Conservation (phyloP, 2,797 vertebrate genomes). For the Triplophysa bombifrons region DNA sequence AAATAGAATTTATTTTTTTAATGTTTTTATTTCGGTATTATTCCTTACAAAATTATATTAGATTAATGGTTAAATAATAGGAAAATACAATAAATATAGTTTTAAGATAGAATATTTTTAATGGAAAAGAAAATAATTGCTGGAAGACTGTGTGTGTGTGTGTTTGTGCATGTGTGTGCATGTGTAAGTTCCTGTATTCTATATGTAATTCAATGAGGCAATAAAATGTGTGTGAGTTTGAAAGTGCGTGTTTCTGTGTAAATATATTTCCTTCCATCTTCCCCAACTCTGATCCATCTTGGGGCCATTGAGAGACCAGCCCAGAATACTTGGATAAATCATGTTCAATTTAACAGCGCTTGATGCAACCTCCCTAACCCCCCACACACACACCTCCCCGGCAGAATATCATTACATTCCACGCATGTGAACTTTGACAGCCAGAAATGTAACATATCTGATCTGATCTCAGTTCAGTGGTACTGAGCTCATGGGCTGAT, state of each 20-base stretch:
- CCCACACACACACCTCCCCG: slow-evolving; percentile 10
- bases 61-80: not conserved
- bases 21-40: not conserved
- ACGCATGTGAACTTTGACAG: slow-evolving; percentile 52
- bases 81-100: not conserved
- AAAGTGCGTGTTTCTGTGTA: not conserved
- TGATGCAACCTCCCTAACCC: slow-evolving; percentile 6
- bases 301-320: slow-evolving; percentile 3
- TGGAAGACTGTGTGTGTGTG: not conserved
- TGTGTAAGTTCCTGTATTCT: not conserved
- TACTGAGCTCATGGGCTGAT: slow-evolving; percentile 52
- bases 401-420: slow-evolving; percentile 49
- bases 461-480: slow-evolving; percentile 46
- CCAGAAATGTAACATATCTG: slow-evolving; percentile 49
- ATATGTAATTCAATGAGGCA: not conserved
- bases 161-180: not conserved
- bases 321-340: slow-evolving; percentile 22
- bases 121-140: not conserved
- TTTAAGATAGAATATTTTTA: not conserved
- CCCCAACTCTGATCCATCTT: slow-evolving; percentile 7
- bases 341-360: slow-evolving; percentile 22
- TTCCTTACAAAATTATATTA: not conserved
- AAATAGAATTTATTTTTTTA: not conserved
- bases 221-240: not conserved
- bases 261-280: slow-evolving; percentile 8